Evolutionary conservation across 2,888 invertebrate species (phyloP), one percentile per base, ranked within the genome.

Genomic region (Lasius platythorax): DNA sequence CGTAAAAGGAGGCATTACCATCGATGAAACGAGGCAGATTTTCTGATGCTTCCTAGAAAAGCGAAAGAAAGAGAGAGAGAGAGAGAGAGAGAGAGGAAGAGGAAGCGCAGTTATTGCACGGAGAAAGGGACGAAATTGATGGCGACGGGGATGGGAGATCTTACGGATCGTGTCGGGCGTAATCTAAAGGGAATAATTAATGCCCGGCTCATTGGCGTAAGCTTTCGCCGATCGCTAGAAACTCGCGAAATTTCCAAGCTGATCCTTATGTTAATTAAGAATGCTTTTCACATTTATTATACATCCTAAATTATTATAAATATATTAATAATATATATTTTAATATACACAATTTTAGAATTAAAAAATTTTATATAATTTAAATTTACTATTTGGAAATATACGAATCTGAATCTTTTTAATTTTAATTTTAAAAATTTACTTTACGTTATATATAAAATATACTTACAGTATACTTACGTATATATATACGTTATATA

Each of bases 121-220:
- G 81, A 66, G 75, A 73, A 85, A 72, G 85, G 83, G 87, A 84
- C 75, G 82, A 89, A 91, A 92, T 92, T 91, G 89, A 91, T 89
- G 91, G 87, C 87, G 84, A 85, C 78, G 85, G 86, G 85, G 84
- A 68, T 74, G 70, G 50, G 61, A 87, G 86, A 84, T 89, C 87
- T 88, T 86, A 87, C 88, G 84, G 88, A 90, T 89, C 87, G 88
- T 82, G 83, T 87, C 79, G 79, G 84, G 89, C 87, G 85, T 90
- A 90, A 92, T 91, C 91, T 88, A 88, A 91, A 92, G 90, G 89
- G 91, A 92, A 91, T 91, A 91, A 91, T 91, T 92, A 91, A 91
- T 90, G 88, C 78, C 63, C 83, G 89, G 73, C 82, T 84, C 90
- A 87, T 84, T 84, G 84, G 86, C 88, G 88, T 85, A 58, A 85